Conservation (phyloP, 2,113 vertebrate genomes). For the Mohoua ochrocephala region DNA sequence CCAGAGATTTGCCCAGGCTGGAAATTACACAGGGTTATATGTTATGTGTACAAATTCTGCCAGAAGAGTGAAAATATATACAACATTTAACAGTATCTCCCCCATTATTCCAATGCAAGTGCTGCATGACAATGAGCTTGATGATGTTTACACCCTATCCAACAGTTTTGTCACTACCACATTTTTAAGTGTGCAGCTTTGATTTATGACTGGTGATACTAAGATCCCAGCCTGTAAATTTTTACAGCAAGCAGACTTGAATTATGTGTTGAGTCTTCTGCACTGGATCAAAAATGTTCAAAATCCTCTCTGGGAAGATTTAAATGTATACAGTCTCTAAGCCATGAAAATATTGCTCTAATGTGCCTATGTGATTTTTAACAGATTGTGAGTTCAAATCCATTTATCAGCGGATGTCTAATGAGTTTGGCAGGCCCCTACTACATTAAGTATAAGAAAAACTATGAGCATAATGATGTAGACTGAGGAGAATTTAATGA, state of each 20-base stretch:
- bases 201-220: constrained; percentile 48
- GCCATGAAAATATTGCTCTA: constrained; percentile 55
- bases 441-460: constrained; percentile 55
- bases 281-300: constrained; percentile 41
- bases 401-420: constrained; percentile 69
- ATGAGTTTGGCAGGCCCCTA: constrained; percentile 58
- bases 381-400: constrained; percentile 68
- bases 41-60: background rate
- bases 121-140: background rate
- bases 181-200: constrained; percentile 35
- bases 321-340: constrained; percentile 59
- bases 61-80: background rate
- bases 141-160: constrained; percentile 21
- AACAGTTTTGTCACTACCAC: constrained; percentile 3
- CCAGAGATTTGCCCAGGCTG: background rate
- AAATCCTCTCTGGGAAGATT: constrained; percentile 55
- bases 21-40: background rate
- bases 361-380: constrained; percentile 61
- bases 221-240: constrained; percentile 52
- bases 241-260: constrained; percentile 54
- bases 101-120: background rate
- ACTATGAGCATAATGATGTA: constrained; percentile 39
- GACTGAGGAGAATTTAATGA: constrained; percentile 65
- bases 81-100: background rate
- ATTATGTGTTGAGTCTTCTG: constrained; percentile 49